These are phyloP conservation scores for Lasioglossum calceatum DNA, from an alignment of 2,888 invertebrate species.

Conservation along the genomic window DNA sequence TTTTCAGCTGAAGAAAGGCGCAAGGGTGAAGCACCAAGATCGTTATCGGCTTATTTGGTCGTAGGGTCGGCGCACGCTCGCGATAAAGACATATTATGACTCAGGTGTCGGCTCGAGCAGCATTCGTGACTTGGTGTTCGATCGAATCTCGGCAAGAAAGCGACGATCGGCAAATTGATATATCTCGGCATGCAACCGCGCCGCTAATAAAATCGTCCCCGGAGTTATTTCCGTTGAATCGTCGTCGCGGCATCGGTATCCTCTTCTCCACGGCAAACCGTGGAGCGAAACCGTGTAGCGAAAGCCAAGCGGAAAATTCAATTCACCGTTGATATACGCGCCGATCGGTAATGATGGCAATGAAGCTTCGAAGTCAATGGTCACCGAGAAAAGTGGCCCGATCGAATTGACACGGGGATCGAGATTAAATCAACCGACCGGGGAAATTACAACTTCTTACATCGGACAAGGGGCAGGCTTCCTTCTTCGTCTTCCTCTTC, in stretches of 20 bases:
- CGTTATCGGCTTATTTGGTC: background rate
- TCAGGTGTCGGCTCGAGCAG: background rate
- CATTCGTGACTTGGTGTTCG: slow-evolving; percentile 5
- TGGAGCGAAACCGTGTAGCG: background rate
- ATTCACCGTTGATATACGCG: slow-evolving; percentile 27
- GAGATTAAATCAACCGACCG: slow-evolving; percentile 2
- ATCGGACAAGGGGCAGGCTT: background rate
- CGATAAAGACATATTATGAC: background rate
- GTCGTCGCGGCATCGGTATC: background rate
- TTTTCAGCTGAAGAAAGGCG: background rate
- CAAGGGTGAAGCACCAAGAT: background rate
- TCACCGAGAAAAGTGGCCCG: slow-evolving; percentile 32
- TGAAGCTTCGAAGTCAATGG: slow-evolving; percentile 50
- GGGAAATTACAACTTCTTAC: background rate
- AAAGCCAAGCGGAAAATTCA: slow-evolving; percentile 23
- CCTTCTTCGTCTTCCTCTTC: background rate
- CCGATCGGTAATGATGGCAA: slow-evolving; percentile 55
- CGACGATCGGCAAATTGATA: slow-evolving; percentile 22
- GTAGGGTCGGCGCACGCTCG: background rate
- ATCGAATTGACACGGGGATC: slow-evolving; percentile 21
- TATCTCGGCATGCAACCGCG: slow-evolving; percentile 3
- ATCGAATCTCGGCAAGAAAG: slow-evolving; percentile 16
- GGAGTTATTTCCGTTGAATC: slow-evolving; percentile 6
- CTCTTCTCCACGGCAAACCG: background rate
- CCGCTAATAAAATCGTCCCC: slow-evolving; percentile 3